These are phyloP conservation scores for Australoheros facetus DNA, from an alignment of 2,797 vertebrate genomes.

Conservation along the genomic window DNA sequence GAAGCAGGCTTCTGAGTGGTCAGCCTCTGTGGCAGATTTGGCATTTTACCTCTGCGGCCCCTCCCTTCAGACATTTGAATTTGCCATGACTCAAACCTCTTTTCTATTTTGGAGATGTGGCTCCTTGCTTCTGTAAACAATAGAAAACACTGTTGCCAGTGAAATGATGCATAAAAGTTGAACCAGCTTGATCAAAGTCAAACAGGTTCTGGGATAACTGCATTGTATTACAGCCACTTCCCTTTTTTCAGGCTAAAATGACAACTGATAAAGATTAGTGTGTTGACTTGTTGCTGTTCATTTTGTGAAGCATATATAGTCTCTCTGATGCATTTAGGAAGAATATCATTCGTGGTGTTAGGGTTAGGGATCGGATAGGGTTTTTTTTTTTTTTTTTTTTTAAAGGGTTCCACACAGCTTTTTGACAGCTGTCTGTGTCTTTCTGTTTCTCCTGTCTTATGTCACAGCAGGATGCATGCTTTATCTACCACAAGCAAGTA, in stretches of 20 bases:
- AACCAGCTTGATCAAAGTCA: not conserved
- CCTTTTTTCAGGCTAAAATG: not conserved
- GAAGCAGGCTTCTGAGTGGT: slow-evolving; percentile 64
- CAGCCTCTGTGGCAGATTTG: slow-evolving; percentile 50
- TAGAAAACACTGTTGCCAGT: slow-evolving; percentile 27
- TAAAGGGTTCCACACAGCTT: too few relatives aligned
- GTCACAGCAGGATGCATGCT: not conserved
- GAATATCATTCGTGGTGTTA: too few relatives aligned
- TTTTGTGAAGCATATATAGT: too few relatives aligned
- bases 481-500: not conserved
- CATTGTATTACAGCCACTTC: not conserved
- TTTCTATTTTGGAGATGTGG: slow-evolving; percentile 53
- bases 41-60: slow-evolving; percentile 45
- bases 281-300: too few relatives aligned
- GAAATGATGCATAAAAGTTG: slow-evolving; percentile 12
- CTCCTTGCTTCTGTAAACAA: slow-evolving; percentile 46
- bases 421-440: too few relatives aligned
- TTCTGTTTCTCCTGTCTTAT: not conserved
- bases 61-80: slow-evolving; percentile 58
- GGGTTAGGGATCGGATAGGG: too few relatives aligned
- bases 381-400: too few relatives aligned
- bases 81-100: slow-evolving; percentile 60
- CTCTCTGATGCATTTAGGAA: too few relatives aligned
- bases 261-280: too few relatives aligned
- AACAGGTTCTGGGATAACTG: not conserved